Evolutionary conservation across 2,888 invertebrate species (phyloP).

Genomic region (Amphiduros pacificus): DNA sequence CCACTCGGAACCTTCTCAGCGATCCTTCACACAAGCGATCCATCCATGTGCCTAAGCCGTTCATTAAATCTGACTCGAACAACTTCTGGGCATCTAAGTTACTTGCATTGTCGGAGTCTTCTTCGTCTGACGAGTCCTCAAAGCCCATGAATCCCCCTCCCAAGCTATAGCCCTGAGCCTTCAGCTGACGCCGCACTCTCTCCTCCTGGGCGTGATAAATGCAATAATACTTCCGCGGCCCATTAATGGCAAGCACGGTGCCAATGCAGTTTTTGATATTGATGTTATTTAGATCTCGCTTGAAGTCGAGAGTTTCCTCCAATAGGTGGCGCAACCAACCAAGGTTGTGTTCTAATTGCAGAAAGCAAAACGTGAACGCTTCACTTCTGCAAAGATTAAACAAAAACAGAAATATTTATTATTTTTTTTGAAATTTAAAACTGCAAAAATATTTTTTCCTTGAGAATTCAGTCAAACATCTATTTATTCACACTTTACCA

Average conservation of each 20-base stretch:
- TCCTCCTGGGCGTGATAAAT: slow-evolving; percentile 76
- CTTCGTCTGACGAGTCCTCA: slow-evolving; percentile 19
- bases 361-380: slow-evolving; percentile 90
- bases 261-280: slow-evolving; percentile 89
- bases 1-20: slow-evolving; percentile 91
- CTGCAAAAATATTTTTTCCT: no score
- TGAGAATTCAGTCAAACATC: no score
- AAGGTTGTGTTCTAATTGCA: slow-evolving; percentile 88
- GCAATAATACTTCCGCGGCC: slow-evolving; percentile 95
- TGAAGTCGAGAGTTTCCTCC: slow-evolving; percentile 69
- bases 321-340: slow-evolving; percentile 91
- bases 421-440: background rate
- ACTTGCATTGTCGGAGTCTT: slow-evolving; percentile 26
- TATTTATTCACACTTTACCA: background rate
- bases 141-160: slow-evolving; percentile 25
- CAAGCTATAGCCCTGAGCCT: slow-evolving; percentile 28
- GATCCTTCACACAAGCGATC: slow-evolving; percentile 95
- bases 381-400: slow-evolving; percentile 81
- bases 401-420: background rate
- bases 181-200: no score
- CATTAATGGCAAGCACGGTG: slow-evolving; percentile 87
- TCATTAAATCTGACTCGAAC: slow-evolving; percentile 58
- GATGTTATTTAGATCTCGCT: slow-evolving; percentile 81
- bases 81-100: slow-evolving; percentile 35
- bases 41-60: slow-evolving; percentile 93